Conservation (phyloP, 2,888 invertebrate species). For the Neuroscelio doddi region DNA sequence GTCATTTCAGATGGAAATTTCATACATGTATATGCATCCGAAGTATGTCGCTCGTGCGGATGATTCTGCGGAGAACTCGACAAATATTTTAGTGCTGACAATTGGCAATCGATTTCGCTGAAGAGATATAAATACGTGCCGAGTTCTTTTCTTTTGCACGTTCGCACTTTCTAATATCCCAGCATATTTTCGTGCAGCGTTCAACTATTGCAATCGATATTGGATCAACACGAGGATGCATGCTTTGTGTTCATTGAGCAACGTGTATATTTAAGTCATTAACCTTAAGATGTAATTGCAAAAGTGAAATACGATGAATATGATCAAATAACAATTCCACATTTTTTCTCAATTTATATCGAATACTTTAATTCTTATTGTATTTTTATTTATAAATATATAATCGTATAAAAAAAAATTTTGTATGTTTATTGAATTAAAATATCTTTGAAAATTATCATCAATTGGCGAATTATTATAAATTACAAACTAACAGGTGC, state of each 20-base stretch:
- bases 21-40: conserved; percentile 20
- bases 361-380: no score
- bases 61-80: conserved; percentile 3
- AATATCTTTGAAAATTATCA: no score
- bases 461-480: no score
- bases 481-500: no score
- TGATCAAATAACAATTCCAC: conserved; percentile 14
- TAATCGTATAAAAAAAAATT: no score
- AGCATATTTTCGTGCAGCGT: conserved; percentile 32
- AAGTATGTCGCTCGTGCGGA: conserved; percentile 24
- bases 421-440: no score
- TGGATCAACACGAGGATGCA: conserved; percentile 31
- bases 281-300: conserved; percentile 31
- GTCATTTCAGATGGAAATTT: conserved; percentile 4
- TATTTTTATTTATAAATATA: no score
- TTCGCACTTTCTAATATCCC: conserved; percentile 27
- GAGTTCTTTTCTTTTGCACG: conserved; percentile 28
- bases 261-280: conserved; percentile 20
- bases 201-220: conserved; percentile 29
- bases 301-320: conserved; percentile 25
- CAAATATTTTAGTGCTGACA: conserved; percentile 38
- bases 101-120: conserved; percentile 40
- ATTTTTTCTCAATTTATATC: no score
- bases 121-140: conserved; percentile 39
- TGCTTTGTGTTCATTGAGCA: conserved; percentile 35